phyloP scores from a whole-genome alignment of 1,140 invertebrate species.

The Panagrolaimus sp. region DNA sequence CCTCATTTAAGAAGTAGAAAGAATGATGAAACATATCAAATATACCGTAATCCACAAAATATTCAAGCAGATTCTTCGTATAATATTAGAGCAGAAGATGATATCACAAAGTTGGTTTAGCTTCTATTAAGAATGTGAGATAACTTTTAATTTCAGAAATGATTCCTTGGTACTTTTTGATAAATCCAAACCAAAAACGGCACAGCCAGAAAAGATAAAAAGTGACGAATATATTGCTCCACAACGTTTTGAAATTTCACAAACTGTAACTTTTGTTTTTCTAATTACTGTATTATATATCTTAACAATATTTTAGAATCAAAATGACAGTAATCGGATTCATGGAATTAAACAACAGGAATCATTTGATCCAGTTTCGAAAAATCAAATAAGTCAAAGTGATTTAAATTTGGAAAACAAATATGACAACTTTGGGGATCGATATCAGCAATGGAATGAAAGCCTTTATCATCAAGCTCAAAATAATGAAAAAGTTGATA shows the following conservation, averaged over 20 bases:
- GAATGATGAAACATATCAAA: no score
- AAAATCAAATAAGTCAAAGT: neutral
- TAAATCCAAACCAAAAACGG: neutral
- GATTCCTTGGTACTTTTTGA: neutral
- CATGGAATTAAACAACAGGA: neutral
- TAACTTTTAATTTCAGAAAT: no score
- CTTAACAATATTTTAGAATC: neutral
- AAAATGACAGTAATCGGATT: neutral
- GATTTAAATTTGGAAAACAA: no score
- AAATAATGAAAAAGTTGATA: neutral
- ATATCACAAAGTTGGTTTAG: no score
- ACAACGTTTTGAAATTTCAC: conserved; percentile 4
- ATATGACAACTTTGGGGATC: neutral
- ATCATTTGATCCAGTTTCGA: neutral
- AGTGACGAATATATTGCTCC: neutral
- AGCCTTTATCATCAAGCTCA: neutral
- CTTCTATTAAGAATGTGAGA: no score
- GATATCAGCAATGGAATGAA: conserved; percentile 11
- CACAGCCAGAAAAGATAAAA: neutral
- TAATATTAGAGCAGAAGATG: no score
- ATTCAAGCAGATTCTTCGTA: no score
- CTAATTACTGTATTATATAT: neutral
- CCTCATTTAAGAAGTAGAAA: no score
- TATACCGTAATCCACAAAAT: no score
- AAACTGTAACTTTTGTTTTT: neutral